Evolutionary conservation across 2,113 vertebrate genomes (phyloP), one percentile per base, ranked within the genome.

Genomic region (Hemiscyllium ocellatum): DNA sequence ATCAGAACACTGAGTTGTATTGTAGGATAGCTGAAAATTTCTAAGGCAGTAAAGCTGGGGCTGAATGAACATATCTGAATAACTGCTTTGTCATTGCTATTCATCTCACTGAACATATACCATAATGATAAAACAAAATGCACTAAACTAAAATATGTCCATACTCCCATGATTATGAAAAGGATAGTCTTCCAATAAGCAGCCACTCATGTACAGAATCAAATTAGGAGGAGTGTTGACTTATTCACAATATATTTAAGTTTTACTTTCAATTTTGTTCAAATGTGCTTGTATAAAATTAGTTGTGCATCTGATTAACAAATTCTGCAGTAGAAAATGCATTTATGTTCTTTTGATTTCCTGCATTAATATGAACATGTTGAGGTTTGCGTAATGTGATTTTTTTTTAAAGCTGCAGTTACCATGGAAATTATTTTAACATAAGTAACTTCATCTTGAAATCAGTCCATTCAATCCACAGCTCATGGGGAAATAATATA

Each of bases 401-500:
- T 4, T 37, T n/a, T 66, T 52, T 65, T 68, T n/a, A 66, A 66
- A 93, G 89, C 89, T 93, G 61, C 89, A 37, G 89, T 93, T 93
- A 66, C 89, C 89, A 93, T 93, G 89, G 61, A 66, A 68, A 93
- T 93, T 66, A 37, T 68, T 93, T 68, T 66, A 93, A 66, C 61
- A 66, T 66, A n/a, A 42, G 61, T 66, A 37, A 93, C 65, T 20
- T 93, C n/a, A 93, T 93, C 33, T 93, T 93, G 61, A 68, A 66
- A 68, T 33, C 89, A 93, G 33, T 93, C 20, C 37, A 61, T 37
- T 93, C 89, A 93, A 5, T 61, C 33, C 37, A 66, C 33, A 66
- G 61, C 61, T 19, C n/a, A 65, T 22, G 19, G n/a, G 15, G 22
- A 93, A 93, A 93, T n/a, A 37, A 93, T 91, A 61, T 93, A 7